A percentile compares a stretch with the other conserved stretches of the same genome.
phyloP scores from a whole-genome alignment of 2,888 invertebrate genomes.

The Machimus atricapillus region DNA sequence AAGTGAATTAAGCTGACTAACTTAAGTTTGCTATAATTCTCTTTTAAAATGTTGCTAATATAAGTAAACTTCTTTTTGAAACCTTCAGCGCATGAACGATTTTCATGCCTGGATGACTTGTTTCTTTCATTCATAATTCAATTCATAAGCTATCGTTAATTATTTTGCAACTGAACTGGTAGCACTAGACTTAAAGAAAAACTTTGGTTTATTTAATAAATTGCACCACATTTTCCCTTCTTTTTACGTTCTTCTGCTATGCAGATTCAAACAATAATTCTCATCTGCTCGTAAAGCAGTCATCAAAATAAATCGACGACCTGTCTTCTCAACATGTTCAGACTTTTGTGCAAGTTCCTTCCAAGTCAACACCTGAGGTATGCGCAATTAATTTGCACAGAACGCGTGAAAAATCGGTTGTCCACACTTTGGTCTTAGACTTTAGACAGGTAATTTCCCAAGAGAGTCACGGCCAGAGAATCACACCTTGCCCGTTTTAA shows the following conservation, averaged over 20 bases:
- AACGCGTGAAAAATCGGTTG: neutral
- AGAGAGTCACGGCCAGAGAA: neutral
- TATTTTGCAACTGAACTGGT: neutral
- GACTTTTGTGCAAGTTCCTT: neutral
- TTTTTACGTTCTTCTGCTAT: neutral
- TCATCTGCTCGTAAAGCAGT: neutral
- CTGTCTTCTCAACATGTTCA: neutral
- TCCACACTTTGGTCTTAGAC: neutral
- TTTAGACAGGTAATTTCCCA: neutral
- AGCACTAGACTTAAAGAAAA: neutral
- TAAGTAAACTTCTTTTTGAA: neutral
- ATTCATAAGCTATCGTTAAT: neutral
- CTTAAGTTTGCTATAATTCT: too few relatives aligned
- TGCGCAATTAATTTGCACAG: neutral
- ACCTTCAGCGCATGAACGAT: neutral
- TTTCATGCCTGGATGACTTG: neutral
- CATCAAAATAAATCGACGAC: neutral
- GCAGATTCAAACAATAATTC: neutral
- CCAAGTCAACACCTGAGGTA: neutral
- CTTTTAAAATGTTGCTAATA: neutral
- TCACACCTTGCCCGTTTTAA: neutral
- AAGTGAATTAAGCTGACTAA: too few relatives aligned
- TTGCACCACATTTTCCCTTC: neutral
- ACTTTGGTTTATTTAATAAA: neutral
- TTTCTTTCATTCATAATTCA: neutral